Evolutionary conservation across 2,797 vertebrate genomes (phyloP).

Genomic region (Enteromius radiatus): DNA sequence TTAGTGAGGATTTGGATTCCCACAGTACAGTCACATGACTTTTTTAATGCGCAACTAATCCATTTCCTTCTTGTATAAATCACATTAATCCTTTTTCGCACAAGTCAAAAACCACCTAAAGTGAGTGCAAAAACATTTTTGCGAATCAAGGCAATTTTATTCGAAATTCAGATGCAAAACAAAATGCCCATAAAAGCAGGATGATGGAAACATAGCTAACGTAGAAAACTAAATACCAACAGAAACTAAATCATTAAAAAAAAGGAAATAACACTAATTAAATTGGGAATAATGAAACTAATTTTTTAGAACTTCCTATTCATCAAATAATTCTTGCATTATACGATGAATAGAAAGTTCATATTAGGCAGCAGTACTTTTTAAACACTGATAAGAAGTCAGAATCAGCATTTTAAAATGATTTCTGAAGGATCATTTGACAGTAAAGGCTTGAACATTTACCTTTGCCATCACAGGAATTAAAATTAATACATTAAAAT

Average conservation of each 20-base stretch:
- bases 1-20: too few species aligned
- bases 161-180: too few species aligned
- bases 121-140: too few species aligned
- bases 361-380: neutral
- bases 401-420: neutral
- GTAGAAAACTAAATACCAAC: neutral
- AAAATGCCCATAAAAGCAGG: too few species aligned
- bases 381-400: neutral
- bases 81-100: too few species aligned
- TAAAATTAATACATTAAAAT: neutral
- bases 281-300: too few species aligned
- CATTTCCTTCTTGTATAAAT: too few species aligned
- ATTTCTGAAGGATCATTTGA: neutral
- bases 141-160: too few species aligned
- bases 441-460: neutral
- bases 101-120: too few species aligned
- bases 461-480: neutral
- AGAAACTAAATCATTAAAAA: neutral
- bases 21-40: too few species aligned
- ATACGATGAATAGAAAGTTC: neutral
- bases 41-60: too few species aligned
- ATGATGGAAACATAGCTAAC: too few species aligned
- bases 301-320: neutral
- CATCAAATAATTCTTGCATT: neutral
- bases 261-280: neutral